Evolutionary conservation across 2,888 invertebrate species (phyloP).

Genomic region (Eupithecia centaureata): DNA sequence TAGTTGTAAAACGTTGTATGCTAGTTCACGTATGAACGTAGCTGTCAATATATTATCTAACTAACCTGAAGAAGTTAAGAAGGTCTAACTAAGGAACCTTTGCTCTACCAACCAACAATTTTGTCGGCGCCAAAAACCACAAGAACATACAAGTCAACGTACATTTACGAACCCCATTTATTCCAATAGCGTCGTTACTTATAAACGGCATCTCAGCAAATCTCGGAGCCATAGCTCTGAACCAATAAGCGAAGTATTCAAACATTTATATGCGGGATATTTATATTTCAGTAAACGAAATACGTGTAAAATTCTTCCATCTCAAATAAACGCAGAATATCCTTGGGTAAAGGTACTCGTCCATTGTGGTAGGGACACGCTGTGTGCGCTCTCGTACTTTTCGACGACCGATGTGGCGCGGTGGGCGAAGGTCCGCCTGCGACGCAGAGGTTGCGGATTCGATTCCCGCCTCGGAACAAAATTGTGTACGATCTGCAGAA

Average conservation of each 20-base stretch:
- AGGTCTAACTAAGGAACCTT: no score
- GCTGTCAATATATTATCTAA: no score
- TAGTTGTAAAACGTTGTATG: no score
- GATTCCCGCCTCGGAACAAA: no score
- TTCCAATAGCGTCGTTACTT: slow-evolving; percentile 28
- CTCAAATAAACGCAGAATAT: not conserved
- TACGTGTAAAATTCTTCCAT: slow-evolving; percentile 16
- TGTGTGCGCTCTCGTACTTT: no score
- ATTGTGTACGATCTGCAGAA: no score
- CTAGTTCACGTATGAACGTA: no score
- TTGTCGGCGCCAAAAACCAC: not conserved
- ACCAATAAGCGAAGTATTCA: slow-evolving; percentile 30
- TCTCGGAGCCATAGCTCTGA: slow-evolving; percentile 8
- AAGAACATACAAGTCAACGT: not conserved
- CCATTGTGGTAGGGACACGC: no score
- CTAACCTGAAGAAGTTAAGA: no score
- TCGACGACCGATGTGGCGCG: no score
- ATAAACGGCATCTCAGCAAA: slow-evolving; percentile 30
- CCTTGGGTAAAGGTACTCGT: not conserved
- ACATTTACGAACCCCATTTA: slow-evolving; percentile 13
- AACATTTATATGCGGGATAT: slow-evolving; percentile 23
- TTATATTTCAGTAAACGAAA: slow-evolving; percentile 6
- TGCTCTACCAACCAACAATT: not conserved
- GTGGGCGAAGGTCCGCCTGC: no score
- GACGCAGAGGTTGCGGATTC: no score